Evolutionary conservation across 2,797 vertebrate genomes (phyloP), one percentile per base, ranked within the genome.

Genomic region (Xiphorhynchus erythropygius): DNA sequence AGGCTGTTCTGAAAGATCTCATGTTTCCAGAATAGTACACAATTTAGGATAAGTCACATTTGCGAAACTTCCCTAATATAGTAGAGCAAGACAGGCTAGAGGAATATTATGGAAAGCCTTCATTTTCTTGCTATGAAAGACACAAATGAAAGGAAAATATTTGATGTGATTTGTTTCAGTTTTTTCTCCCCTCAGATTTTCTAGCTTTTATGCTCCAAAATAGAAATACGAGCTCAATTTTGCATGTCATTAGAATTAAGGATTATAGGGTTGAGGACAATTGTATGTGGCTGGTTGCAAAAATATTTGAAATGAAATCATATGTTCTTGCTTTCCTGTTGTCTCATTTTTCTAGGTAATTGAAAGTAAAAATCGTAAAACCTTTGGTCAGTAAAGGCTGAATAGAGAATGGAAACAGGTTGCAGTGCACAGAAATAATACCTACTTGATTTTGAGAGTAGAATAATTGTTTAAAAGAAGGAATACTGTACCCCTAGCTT

Each of bases 401-500:
- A 90, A 68, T n/a, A 74, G 41, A 68, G 50, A 84, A 47, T 55
- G 14, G 33, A 39, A 86, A 52, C 23, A 64, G 41, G 65, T 55
- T 86, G 41, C 35, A 67, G 14, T 49, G 11, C 49, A 53, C 55
- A 41, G 41, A 84, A 57, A 10, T 41, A 84, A 77, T 64, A 64
- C 16, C 10, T 85, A 70, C 39, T 74, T 81, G 13, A 62, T 82
- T 89, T 76, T 88, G 60, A 67, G 50, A 69, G 13, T 42, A 37
- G 63, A 89, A 76, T 63, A 27, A 23, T 32, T 74, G 37, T 84
- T 90, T 65, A 82, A 91, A 90, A 74, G 77, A 77, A 76, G 83
- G 76, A 91, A 90, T 59, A 59, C 32, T 53, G 8, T 89, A 76
- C 96, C 95, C 63, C 75, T 50, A 5, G 24, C 84, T 90, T 82